Evolutionary conservation across 2,113 vertebrate species (phyloP), one percentile per base, ranked within the genome.

Genomic region (Muscicapa adusta): DNA sequence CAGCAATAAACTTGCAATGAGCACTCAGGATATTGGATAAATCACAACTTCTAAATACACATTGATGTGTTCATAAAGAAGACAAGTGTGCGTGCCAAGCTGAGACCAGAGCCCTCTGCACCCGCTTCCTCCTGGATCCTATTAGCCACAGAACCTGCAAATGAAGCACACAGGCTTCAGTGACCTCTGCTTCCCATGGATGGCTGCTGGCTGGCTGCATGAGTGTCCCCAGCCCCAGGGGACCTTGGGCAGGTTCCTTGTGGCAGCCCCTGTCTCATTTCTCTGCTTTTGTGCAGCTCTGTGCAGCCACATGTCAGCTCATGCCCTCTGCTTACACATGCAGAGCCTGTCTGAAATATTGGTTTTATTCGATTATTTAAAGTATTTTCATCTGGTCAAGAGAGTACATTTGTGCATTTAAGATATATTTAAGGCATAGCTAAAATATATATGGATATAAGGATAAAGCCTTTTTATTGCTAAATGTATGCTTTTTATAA

Each of bases 401-500:
- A 57, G 33, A 28, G 28, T 13, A 28, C 25, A 31, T 84, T 66
- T 86, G 79, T 0, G 0, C 53, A 10, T 43, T 48, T 24, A 48
- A 48, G 47, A 24, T 7, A 25, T 51, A 8, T 25, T 67, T 50
- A 62, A 63, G 76, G 22, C 14, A 5, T 31, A 89, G 71, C 62
- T 34, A 57, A 92, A 74, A 80, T 75, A 62, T 23, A 22, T 78
- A 54, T n/a, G 26, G 43, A n/a, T 75, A 23, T 40, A 58, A 85
- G 43, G 67, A 58, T 68, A 87, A 87, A 90, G 67, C 28, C 75
- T 84, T 85, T 82, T 93, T 58, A 26, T 43, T 92, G 29, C 89
- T 95, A 94, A 97, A 94, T 79, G 92, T 9, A 88, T 92, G 57
- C 68, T 96, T 95, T 95, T 96, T 97, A 93, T 75, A 87, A 94